Evolutionary conservation across 2,797 vertebrate species (phyloP), one percentile per base, ranked within the genome.

Genomic region (Xenops minutus): DNA sequence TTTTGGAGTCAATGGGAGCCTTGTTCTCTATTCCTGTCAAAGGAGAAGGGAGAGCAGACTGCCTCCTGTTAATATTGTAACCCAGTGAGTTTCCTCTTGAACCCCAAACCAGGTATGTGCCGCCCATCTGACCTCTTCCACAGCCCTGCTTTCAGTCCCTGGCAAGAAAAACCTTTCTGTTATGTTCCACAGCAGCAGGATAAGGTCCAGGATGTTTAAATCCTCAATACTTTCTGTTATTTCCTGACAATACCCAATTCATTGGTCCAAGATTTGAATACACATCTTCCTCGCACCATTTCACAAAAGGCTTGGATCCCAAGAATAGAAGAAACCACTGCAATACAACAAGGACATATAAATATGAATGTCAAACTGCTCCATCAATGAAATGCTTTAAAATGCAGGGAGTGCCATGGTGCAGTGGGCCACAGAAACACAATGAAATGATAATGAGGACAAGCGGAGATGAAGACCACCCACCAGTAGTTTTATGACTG

Each of bases 321-420:
- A 95, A 96, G 94, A 97, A 98, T 94, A 96, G 94, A 86, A 90
- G 93, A 91, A 93, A 88, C 90, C 88, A 76, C 94, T 93, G 95
- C 96, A 97, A 64, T 92, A 96, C 94, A 94, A 97, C 95, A 77
- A 93, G 91, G 95, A 93, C 93, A 78, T 96, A 98, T 98, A 97
- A 98, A 98, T 98, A 97, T 97, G 98, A 98, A 97, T 98, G 98
- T 97, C 97, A 98, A 97, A 97, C 94, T 96, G 87, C 92, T 95
- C 92, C 32, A 1, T 85, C 95, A 97, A 84, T 97, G 96, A 97
- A 96, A 98, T 90, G 93, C 91, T 97, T 97, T 95, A 96, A 96
- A 97, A 97, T 95, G 96, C 97, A 93, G 44, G 96, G 97, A 96
- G 93, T 96, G 96, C 92, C 97, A 92, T 66, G 96, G 97, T 93